These are phyloP conservation scores for Chaunax sp. DNA, from an alignment of 2,797 vertebrate species.

Conservation along the genomic window DNA sequence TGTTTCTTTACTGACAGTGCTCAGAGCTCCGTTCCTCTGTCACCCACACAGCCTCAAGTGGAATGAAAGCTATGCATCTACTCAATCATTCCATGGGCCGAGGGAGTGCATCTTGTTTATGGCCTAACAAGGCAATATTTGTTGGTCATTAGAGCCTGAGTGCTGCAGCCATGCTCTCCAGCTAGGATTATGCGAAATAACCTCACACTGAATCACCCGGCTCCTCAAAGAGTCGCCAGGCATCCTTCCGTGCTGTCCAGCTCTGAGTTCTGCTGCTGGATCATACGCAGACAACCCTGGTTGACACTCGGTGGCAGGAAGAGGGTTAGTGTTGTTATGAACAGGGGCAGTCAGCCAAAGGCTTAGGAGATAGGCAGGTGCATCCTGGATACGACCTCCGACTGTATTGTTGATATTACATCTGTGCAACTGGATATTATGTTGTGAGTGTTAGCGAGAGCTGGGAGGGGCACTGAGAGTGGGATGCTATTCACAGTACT, in stretches of 20 bases:
- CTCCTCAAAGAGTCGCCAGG: neutral
- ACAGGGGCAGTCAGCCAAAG: slow-evolving; percentile 52
- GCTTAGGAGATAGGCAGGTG: slow-evolving; percentile 64
- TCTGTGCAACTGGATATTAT: slow-evolving; percentile 60
- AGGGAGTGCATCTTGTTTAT: slow-evolving; percentile 59
- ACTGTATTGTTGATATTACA: slow-evolving; percentile 62
- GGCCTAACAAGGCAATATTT: slow-evolving; percentile 53
- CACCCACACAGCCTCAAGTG: slow-evolving; percentile 64
- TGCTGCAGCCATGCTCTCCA: slow-evolving; percentile 27
- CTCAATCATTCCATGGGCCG: slow-evolving; percentile 63
- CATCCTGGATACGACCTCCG: slow-evolving; percentile 55
- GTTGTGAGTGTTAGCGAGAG: slow-evolving; percentile 56
- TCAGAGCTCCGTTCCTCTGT: slow-evolving; percentile 44
- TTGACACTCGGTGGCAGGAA: slow-evolving; percentile 50
- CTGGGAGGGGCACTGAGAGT: slow-evolving; percentile 63
- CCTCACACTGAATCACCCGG: slow-evolving; percentile 23
- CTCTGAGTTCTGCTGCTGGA: slow-evolving; percentile 27
- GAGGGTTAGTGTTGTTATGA: slow-evolving; percentile 49
- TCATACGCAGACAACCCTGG: slow-evolving; percentile 30
- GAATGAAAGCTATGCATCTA: slow-evolving; percentile 67
- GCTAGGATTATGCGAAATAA: slow-evolving; percentile 31
- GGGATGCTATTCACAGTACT: slow-evolving; percentile 49
- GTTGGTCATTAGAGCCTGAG: slow-evolving; percentile 61
- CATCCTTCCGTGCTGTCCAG: slow-evolving; percentile 16
- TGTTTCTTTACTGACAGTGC: slow-evolving; percentile 69